Evolutionary conservation across 2,888 invertebrate species (phyloP), one percentile per base, ranked within the genome.

Genomic region (Tachystola acroxantha): DNA sequence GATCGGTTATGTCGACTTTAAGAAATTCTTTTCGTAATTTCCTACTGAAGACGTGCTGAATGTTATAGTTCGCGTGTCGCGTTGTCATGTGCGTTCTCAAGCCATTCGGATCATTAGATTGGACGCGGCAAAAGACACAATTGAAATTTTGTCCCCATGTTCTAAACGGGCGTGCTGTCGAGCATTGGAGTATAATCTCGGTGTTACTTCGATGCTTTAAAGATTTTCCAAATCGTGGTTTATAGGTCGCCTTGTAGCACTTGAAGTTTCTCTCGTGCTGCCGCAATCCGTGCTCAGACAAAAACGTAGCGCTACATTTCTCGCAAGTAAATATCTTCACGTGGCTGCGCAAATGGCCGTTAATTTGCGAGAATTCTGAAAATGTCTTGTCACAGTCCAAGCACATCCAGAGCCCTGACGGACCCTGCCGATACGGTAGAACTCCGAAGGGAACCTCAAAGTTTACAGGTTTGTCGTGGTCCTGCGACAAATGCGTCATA

Each of bases 91-190:
- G 85, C 1, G 75, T 64, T 36, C 85, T 53, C 5, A 85, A 49
- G 0, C 84, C 84, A n/a, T 72, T 70, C 0, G 85, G 85, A 40
- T 84, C 84, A 34, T 80, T 80, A 0, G 85, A 80, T 32, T 84
- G 81, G 0, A 84, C 84, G 7, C 84, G 56, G 40, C 85, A 85
- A 31, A 84, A 74, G 0, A 81, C 76, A 37, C 85, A 85, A 36
- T 82, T 84, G 36, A 85, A 85, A 39, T 84, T 84, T 45, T 84
- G 82, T 0, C 82, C 84, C 84, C 84, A 84, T 13, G 82, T 84
- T 27, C 85, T 64, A 28, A 85, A 85, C 0, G 85, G 85, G 27
- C 75, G 73, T 1, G 82, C 85, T 0, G 84, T 85, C 3, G 84
- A 85, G 50, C 81, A 84, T 45, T 84, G 78, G 1, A 85, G 51